Base-by-base conservation (phyloP, 2,888 invertebrate genomes). In the Strigamia crassipes region DNA sequence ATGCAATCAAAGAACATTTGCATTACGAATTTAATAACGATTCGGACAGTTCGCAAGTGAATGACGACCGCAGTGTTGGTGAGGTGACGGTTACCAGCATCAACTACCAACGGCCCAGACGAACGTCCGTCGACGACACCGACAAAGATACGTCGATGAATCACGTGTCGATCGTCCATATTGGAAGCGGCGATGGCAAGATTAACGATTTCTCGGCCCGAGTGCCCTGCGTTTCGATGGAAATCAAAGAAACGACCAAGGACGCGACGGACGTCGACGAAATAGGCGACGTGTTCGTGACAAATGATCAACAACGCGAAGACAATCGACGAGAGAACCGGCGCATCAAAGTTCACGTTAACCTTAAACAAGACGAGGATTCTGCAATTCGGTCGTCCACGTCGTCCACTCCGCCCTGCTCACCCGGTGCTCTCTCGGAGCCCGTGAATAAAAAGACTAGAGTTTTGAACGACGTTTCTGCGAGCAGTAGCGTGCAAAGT, bases 121-220 rank as follows among this genome's bases (percentile, higher is more conserved):
- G 51, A 15, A 10, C 46, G 8, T 41, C 46, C 34, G 73, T 31
- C 78, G 85, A 86, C 42, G 89, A 90, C 27, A 85, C 87, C 87
- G 95, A 96, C 88, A 95, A 94, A 84, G 15, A 23, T 15, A 12
- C 9, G 61, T 4, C 38, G 15, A 15, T 61, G 56, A 34, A 73
- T n/a, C 96, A 96, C 89, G 95, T 96, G 82, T 96, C 96, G 0
- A 96, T 96, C 83, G 95, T 96, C 83, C 94, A 94, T 38, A 95
- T 96, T 18, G 96, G 95, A 80, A 93, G 93, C 85, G 93, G 83
- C 9, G 81, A 77, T 34, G 79, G 82, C 41, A 61, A 80, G 41
- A 83, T 83, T 18, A 83, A 78, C 21, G 83, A 84, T 51, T 83
- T 83, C 15, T 82, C 82, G 13, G 18, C 42, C n/a, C 31, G 61